A percentile compares a stretch with the other conserved stretches of the same genome.
Evolutionary conservation across 2,797 vertebrate species (phyloP).

Genomic region (Dendrocincla fuliginosa): DNA sequence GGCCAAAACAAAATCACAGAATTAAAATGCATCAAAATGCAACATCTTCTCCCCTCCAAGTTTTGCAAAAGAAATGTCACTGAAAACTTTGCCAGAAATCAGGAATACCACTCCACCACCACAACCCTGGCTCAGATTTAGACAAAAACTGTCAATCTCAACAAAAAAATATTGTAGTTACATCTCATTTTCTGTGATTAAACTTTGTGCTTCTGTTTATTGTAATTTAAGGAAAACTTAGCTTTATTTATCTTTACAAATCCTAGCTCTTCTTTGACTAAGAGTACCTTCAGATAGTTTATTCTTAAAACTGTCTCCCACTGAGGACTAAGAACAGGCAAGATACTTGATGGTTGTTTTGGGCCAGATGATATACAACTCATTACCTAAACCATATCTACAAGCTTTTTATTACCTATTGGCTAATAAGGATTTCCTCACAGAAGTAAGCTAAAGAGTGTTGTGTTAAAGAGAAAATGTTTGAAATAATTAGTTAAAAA

Average conservation of each 20-base stretch:
- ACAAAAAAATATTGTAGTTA: background rate
- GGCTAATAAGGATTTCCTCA: background rate
- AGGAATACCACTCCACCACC: background rate
- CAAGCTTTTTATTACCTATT: background rate
- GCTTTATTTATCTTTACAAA: background rate
- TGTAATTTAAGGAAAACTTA: background rate
- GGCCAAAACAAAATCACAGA: background rate
- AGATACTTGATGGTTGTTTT: background rate
- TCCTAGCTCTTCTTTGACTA: background rate
- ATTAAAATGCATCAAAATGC: background rate
- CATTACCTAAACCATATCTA: background rate
- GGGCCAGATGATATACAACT: background rate
- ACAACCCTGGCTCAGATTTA: background rate
- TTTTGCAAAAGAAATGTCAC: background rate
- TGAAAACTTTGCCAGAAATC: background rate
- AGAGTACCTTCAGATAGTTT: background rate
- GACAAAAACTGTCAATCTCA: background rate
- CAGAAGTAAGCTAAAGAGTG: background rate
- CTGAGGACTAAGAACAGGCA: background rate
- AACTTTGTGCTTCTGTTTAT: background rate
- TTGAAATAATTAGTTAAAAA: background rate
- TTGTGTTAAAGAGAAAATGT: background rate
- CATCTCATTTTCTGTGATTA: background rate
- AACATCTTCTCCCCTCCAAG: fast-evolving
- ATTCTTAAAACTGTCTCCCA: background rate